Percentiles rank a stretch among this genome's conserved stretches.
Evolutionary conservation across 2,888 invertebrate species (phyloP).

Genomic region (Tetragnatha montana): DNA sequence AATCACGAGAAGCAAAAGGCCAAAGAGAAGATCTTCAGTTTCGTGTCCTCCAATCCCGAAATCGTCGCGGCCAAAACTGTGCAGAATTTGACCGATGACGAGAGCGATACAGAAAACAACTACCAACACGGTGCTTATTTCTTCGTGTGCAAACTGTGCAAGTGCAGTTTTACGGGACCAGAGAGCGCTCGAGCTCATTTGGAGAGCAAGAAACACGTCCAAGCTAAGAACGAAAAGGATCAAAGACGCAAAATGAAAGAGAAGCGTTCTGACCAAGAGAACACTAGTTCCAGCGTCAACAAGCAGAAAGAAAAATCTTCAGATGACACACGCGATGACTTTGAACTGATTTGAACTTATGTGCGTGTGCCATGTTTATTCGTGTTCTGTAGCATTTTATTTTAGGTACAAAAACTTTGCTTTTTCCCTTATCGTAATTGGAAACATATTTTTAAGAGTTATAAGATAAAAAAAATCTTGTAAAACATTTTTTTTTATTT

Average conservation of each 20-base stretch:
- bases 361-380: too few species aligned
- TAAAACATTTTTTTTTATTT: too few species aligned
- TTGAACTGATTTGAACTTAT: constrained; percentile 37
- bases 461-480: too few species aligned
- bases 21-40: constrained; percentile 13
- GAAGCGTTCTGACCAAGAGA: background rate
- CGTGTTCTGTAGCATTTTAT: too few species aligned
- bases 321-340: constrained; percentile 31
- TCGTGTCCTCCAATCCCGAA: constrained; percentile 35
- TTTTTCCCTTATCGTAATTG: too few species aligned
- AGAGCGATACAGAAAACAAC: constrained; percentile 14
- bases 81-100: background rate
- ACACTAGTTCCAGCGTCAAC: background rate
- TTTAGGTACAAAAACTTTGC: too few species aligned
- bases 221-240: constrained; percentile 29
- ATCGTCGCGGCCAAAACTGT: constrained; percentile 32
- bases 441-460: too few species aligned
- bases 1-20: constrained; percentile 47
- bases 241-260: background rate
- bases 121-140: constrained; percentile 7
- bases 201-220: constrained; percentile 48
- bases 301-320: background rate
- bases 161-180: constrained; percentile 42
- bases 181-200: constrained; percentile 48
- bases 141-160: constrained; percentile 55